Percentiles rank a stretch among this genome's conserved stretches.
Evolutionary conservation across 1,140 invertebrate species (phyloP).

Genomic region (Ceratosolen solmsi): DNA sequence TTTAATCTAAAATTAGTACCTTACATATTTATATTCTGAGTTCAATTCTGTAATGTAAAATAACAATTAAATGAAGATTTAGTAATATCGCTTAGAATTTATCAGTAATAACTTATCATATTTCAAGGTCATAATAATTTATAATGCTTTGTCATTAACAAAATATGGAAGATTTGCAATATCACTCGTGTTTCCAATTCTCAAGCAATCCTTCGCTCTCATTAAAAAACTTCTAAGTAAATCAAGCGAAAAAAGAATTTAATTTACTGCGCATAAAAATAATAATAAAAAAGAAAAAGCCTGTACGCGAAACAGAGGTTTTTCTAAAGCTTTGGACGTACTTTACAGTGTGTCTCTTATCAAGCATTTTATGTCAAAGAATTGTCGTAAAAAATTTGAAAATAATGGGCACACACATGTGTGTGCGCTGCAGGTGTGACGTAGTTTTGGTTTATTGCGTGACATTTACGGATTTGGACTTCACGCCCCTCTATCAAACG

Average conservation of each 20-base stretch:
- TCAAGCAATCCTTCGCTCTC: too few relatives aligned
- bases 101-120: too few relatives aligned
- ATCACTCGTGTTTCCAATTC: too few relatives aligned
- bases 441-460: constrained; percentile 52
- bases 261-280: not conserved
- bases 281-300: not conserved
- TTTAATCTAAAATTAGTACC: too few relatives aligned
- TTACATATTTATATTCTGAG: too few relatives aligned
- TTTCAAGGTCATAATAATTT: too few relatives aligned
- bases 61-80: too few relatives aligned
- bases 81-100: too few relatives aligned
- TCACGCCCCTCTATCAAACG: constrained; percentile 53
- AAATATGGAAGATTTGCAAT: too few relatives aligned
- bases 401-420: not conserved
- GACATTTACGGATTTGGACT: constrained; percentile 58
- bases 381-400: not conserved
- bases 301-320: not conserved
- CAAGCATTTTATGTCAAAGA: not conserved
- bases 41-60: too few relatives aligned
- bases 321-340: not conserved
- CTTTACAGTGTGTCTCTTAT: not conserved
- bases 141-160: too few relatives aligned
- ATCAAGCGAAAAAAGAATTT: not conserved
- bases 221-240: not conserved
- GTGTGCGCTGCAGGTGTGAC: not conserved